These are phyloP conservation scores for Dilophus febrilis DNA, from an alignment of 2,888 invertebrate genomes.

Conservation along the genomic window DNA sequence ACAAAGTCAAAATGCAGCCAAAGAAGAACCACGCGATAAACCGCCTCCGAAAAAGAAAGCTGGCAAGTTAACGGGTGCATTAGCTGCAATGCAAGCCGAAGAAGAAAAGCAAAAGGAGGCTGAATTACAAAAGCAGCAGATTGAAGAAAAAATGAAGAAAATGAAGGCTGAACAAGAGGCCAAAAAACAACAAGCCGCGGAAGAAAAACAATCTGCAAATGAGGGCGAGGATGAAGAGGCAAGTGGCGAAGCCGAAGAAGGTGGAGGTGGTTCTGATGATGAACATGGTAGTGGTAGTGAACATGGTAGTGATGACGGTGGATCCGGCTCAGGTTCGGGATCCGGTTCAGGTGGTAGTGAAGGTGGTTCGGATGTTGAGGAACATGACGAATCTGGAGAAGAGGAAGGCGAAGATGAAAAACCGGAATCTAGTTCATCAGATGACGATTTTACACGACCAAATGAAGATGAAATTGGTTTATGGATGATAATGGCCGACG, in stretches of 20 bases:
- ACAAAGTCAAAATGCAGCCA: slow-evolving; percentile 22
- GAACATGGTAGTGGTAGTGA: slow-evolving; percentile 7
- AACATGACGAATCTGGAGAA: slow-evolving; percentile 1
- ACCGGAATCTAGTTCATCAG: slow-evolving; percentile 15
- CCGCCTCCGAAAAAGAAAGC: slow-evolving; percentile 2
- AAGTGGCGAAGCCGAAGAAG: slow-evolving; percentile 10
- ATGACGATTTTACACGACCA: slow-evolving; percentile 22
- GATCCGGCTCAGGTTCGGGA: slow-evolving; percentile 1
- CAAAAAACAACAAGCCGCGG: slow-evolving; percentile 14
- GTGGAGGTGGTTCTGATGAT: slow-evolving; percentile 9
- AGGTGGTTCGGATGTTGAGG: slow-evolving; percentile 3
- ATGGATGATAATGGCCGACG: slow-evolving; percentile 24
- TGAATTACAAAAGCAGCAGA: slow-evolving; percentile 23
- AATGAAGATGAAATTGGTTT: slow-evolving; percentile 24
- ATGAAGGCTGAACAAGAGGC: slow-evolving; percentile 17
- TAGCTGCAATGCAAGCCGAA: slow-evolving; percentile 24
- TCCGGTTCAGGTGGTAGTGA: slow-evolving; percentile 3
- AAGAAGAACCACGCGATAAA: slow-evolving; percentile 14
- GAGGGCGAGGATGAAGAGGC: slow-evolving; percentile 15
- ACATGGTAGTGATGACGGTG: slow-evolving; percentile 10
- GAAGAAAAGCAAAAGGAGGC: slow-evolving; percentile 21
- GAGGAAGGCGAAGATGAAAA: slow-evolving; percentile 10
- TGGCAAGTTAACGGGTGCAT: slow-evolving; percentile 5
- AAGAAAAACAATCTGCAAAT: slow-evolving; percentile 14
- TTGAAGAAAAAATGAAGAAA: slow-evolving; percentile 24